These are phyloP conservation scores for Glomeris maerens DNA, from an alignment of 1,140 invertebrate species.

Conservation along the genomic window DNA sequence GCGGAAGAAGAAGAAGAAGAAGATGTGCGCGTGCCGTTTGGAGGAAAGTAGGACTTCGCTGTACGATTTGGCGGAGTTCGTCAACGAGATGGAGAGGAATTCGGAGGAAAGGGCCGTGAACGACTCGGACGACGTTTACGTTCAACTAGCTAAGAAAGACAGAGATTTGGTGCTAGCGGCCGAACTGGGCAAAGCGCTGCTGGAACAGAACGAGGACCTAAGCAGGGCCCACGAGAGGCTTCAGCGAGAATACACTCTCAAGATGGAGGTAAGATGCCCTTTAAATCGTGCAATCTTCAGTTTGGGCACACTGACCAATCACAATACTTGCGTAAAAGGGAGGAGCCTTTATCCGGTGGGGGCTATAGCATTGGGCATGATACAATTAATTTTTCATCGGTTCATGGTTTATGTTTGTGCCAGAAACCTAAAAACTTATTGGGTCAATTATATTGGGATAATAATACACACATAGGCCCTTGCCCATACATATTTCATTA, in stretches of 20 bases:
- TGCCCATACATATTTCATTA: no score
- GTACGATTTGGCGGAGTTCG: constrained; percentile 39
- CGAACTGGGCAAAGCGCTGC: constrained; percentile 81
- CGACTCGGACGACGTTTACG: constrained; percentile 53
- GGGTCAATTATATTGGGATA: no score
- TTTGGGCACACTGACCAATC: no score
- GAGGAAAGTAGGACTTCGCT: constrained; percentile 10
- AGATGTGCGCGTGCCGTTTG: constrained; percentile 11
- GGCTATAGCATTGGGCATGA: no score
- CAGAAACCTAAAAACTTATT: no score
- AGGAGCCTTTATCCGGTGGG: no score
- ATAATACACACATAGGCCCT: no score
- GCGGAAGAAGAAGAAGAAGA: no score
- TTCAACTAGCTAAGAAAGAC: constrained; percentile 78
- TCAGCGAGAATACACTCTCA: constrained; percentile 74
- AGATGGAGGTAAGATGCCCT: constrained; percentile 90
- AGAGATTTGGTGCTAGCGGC: constrained; percentile 82
- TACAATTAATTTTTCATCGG: no score
- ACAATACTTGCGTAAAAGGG: no score
- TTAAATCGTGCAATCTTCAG: no score
- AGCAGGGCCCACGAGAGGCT: constrained; percentile 68
- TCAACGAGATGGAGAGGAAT: constrained; percentile 39
- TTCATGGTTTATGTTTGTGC: no score
- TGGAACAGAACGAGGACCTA: constrained; percentile 87
- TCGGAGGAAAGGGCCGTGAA: constrained; percentile 26